Conservation (phyloP, 2,797 vertebrate genomes). For the Gouania willdenowi region DNA sequence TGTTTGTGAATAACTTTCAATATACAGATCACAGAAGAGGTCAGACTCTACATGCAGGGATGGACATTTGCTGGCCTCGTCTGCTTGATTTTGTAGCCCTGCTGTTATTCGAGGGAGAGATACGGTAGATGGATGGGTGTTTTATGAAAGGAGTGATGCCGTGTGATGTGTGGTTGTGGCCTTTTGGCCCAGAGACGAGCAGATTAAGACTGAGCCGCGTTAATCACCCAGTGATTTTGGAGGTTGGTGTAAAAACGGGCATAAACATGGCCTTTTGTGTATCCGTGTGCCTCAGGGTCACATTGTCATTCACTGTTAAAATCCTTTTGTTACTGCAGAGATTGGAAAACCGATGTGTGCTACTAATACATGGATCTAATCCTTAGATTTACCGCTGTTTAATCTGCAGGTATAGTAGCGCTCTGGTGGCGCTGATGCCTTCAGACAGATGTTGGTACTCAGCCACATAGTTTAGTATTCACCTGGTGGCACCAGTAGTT, state of each 20-base stretch:
- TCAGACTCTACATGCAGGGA: conserved; percentile 29
- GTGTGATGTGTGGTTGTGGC: conserved; percentile 19
- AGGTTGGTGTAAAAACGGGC: conserved; percentile 4
- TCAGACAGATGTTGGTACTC: conserved; percentile 70
- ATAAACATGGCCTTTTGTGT: neutral
- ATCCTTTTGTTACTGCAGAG: conserved; percentile 56
- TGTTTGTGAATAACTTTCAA: conserved; percentile 41
- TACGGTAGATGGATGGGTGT: conserved; percentile 8
- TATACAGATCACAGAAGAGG: conserved; percentile 12
- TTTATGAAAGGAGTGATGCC: conserved; percentile 29
- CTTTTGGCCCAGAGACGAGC: conserved; percentile 27
- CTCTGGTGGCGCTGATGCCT: conserved; percentile 66
- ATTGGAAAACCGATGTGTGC: conserved; percentile 60
- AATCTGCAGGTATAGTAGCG: conserved; percentile 72
- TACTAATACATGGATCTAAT: conserved; percentile 75
- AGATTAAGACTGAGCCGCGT: conserved; percentile 34
- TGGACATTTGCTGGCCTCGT: conserved; percentile 41
- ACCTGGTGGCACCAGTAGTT: conserved; percentile 51
- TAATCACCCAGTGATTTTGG: conserved; percentile 38
- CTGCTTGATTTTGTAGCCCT: conserved; percentile 28
- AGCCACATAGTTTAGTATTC: conserved; percentile 52
- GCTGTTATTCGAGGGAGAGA: conserved; percentile 27
- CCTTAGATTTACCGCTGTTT: conserved; percentile 75
- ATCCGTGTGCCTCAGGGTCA: conserved; percentile 17
- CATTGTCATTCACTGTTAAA: conserved; percentile 41